Evolutionary conservation across 2,888 invertebrate species (phyloP).

Genomic region (Blera fallax): DNA sequence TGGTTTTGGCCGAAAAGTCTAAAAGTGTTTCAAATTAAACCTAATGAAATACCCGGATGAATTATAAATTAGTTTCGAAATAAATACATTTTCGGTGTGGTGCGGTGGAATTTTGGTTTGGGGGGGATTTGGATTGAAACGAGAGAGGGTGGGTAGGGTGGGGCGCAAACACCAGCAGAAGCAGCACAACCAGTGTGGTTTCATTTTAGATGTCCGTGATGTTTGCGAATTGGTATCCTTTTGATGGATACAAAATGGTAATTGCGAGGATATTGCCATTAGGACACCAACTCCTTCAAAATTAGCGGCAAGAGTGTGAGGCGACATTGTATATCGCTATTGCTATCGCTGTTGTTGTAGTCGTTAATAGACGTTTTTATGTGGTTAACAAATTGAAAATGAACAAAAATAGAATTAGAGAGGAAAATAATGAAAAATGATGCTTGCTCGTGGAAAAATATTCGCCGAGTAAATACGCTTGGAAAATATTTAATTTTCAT

Average conservation of each 20-base stretch:
- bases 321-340: background rate
- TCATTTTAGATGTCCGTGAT: constrained; percentile 57
- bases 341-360: background rate
- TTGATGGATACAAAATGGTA: constrained; percentile 67
- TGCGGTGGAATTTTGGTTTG: constrained; percentile 26
- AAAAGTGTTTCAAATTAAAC: constrained; percentile 76
- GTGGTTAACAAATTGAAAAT: constrained; percentile 18
- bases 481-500: background rate
- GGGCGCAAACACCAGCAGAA: background rate
- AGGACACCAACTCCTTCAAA: constrained; percentile 63
- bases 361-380: constrained; percentile 7
- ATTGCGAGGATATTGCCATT: constrained; percentile 72
- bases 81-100: constrained; percentile 68
- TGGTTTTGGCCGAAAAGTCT: constrained; percentile 71
- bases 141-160: background rate
- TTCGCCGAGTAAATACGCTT: background rate
- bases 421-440: background rate
- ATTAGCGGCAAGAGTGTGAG: constrained; percentile 1
- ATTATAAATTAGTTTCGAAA: constrained; percentile 75
- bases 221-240: constrained; percentile 65
- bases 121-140: background rate
- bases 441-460: background rate
- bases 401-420: background rate
- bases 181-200: constrained; percentile 9
- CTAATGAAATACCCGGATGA: constrained; percentile 76